These are phyloP conservation scores for Drosophila suzukii DNA, from an alignment of 1,140 invertebrate genomes.

Conservation along the genomic window DNA sequence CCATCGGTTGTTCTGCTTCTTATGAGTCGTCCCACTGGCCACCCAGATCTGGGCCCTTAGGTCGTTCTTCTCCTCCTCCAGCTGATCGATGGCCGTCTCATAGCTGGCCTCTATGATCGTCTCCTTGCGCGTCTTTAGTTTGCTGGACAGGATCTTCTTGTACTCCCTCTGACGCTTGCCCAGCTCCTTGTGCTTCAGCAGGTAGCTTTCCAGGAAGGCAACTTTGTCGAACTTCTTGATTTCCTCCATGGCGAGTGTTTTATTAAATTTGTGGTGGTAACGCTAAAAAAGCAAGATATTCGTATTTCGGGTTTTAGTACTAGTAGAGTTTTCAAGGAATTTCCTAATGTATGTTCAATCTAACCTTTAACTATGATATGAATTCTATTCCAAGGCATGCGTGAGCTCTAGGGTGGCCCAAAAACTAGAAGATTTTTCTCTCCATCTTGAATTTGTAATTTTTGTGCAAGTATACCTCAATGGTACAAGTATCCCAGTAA, in stretches of 20 bases:
- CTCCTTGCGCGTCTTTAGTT: slow-evolving; percentile 70
- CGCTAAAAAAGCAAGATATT: not conserved
- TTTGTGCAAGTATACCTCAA: too few species aligned
- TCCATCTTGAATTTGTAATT: too few species aligned
- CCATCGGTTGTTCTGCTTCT: slow-evolving; percentile 43
- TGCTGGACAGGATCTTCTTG: slow-evolving; percentile 72
- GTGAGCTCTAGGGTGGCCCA: not conserved
- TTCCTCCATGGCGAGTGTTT: slow-evolving; percentile 36
- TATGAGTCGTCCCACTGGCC: slow-evolving; percentile 64
- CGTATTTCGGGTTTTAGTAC: slow-evolving; percentile 1
- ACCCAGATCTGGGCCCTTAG: slow-evolving; percentile 80
- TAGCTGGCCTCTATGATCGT: slow-evolving; percentile 75
- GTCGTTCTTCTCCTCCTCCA: slow-evolving; percentile 73
- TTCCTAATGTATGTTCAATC: slow-evolving; percentile 20
- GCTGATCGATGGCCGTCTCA: slow-evolving; percentile 74
- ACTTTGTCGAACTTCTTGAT: slow-evolving; percentile 54
- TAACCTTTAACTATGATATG: not conserved
- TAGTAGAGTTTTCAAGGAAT: slow-evolving; percentile 36
- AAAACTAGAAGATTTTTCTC: too few species aligned
- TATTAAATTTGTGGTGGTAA: not conserved
- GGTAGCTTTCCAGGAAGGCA: slow-evolving; percentile 64
- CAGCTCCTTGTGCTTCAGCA: slow-evolving; percentile 72
- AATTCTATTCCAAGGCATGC: not conserved
- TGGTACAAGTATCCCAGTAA: too few species aligned
- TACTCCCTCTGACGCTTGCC: slow-evolving; percentile 77